phyloP scores from a whole-genome alignment of 1,140 invertebrate genomes.

The Conus betulinus region DNA sequence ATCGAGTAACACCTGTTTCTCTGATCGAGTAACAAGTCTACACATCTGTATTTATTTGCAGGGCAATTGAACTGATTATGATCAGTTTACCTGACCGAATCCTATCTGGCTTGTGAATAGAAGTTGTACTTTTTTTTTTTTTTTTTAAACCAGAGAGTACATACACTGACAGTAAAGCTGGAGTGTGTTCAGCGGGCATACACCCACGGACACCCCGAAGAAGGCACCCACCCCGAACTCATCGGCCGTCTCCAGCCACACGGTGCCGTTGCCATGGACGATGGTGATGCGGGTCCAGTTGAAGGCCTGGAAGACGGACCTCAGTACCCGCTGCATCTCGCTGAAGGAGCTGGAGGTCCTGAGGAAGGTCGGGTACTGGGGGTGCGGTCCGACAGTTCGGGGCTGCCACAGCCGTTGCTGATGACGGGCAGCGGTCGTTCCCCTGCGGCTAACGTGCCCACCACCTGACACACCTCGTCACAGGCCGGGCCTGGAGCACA shows the following conservation, averaged over 20 bases:
- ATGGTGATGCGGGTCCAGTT: constrained; percentile 51
- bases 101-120: too few relatives aligned
- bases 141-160: too few relatives aligned
- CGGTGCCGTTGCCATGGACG: constrained; percentile 46
- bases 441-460: constrained; percentile 47
- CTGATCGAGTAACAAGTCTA: too few relatives aligned
- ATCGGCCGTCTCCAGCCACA: constrained; percentile 54
- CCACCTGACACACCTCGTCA: constrained; percentile 54
- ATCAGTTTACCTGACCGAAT: too few relatives aligned
- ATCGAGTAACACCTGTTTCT: too few relatives aligned
- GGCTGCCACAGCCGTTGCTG: constrained; percentile 70
- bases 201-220: too few relatives aligned
- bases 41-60: too few relatives aligned
- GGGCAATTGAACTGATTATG: too few relatives aligned
- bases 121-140: too few relatives aligned
- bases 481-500: constrained; percentile 52
- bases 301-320: constrained; percentile 44
- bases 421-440: constrained; percentile 53
- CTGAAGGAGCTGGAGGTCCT: constrained; percentile 45
- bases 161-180: too few relatives aligned
- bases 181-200: too few relatives aligned
- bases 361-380: constrained; percentile 33
- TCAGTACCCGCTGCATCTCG: constrained; percentile 44
- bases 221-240: constrained; percentile 45
- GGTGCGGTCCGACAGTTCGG: constrained; percentile 12